Base-by-base conservation (phyloP, 2,888 invertebrate species). In the Drosophila sordidapex region DNA sequence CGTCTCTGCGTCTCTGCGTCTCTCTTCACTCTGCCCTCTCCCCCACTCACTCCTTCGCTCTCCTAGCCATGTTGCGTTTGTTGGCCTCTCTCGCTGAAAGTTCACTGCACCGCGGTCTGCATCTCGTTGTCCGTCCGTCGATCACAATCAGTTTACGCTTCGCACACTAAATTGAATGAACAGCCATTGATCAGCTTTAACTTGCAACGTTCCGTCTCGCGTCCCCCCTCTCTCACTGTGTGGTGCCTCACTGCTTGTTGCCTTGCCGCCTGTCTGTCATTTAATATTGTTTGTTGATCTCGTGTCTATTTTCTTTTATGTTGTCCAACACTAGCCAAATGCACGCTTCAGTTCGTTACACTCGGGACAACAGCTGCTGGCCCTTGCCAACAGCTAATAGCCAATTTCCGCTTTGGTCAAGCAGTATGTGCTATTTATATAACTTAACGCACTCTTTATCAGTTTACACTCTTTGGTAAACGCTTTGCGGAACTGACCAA, bases 141-240 rank as follows among this genome's bases (percentile, higher is more conserved):
- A 88, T 87, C 88, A 87, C 88, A 86, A 90, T 90, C 90, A 85
- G 90, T 87, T 88, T 74, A 85, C 72, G 86, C 83, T 88, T 83
- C 80, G 74, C 87, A 73, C 81, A 77, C 74, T 74, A 78, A 86
- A 89, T 84, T 87, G 89, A 85, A 87, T 83, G 84, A 74, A 80
- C 85, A 78, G 72, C 77, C 85, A 86, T 86, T 84, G 85, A 87
- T 86, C 82, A 87, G 61, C 62, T n/a, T 66, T 69, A 71, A 83
- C 71, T 65, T 29, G 49, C 65, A 57, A 27, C 13, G 36, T 33
- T 15, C 31, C 38, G 21, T 29, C 25, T 29, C 25, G 18, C 13
- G 46, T 18, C 10, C 15, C 21, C 52, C 27, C 3, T n/a, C 1
- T 31, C 51, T 51, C 11, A 0, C 2, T 54, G 25, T 54, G 18